Base-by-base conservation (phyloP, 2,797 vertebrate species). In the Poecilia picta region DNA sequence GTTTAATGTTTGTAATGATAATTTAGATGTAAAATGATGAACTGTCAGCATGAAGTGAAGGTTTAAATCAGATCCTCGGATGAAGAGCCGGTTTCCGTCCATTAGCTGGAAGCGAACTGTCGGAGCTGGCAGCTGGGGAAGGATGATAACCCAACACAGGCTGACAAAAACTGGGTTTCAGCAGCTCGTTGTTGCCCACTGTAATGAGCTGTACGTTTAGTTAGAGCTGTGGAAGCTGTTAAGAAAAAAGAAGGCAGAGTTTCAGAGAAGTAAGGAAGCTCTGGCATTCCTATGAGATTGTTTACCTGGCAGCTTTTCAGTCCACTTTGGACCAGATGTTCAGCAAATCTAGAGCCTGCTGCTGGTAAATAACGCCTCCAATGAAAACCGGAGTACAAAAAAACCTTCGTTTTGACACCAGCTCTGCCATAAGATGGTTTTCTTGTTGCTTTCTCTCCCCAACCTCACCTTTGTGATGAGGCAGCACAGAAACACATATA, bases 81-180 rank as follows among this genome's bases (percentile, higher is more conserved):
- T 45, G 41, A 71, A 71, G 68, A 71, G 68, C 41, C 12, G 16
- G 64, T 45, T 70, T 45, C 41, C 25, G 25, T 71, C 68, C 41
- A 71, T 71, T 71, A 45, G 68, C 68, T 71, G 68, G 68, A 28
- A 71, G 39, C 25, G 13, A 71, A 43, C 68, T 45, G 68, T 43
- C 25, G 25, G 39, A n/a, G 11, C 20, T n/a, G 25, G 41, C 68
- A n/a, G 68, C 68, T 71, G 68, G 25, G 25, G 15, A 43, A 45
- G 23, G 41, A 43, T 45, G 68, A 71, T 71, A 71, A 45, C 68
- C 66, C n/a, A 43, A 70, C 15, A 36, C 23, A 43, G 41, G 39
- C 64, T 68, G 64, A 71, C 39, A 45, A 45, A 71, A 43, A 71
- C 12, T 45, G 41, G 25, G n/a, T 43, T 71, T 71, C 25, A 71